Evolutionary conservation across 1,140 invertebrate genomes (phyloP).

Genomic region (Meloidogyne floridensis): DNA sequence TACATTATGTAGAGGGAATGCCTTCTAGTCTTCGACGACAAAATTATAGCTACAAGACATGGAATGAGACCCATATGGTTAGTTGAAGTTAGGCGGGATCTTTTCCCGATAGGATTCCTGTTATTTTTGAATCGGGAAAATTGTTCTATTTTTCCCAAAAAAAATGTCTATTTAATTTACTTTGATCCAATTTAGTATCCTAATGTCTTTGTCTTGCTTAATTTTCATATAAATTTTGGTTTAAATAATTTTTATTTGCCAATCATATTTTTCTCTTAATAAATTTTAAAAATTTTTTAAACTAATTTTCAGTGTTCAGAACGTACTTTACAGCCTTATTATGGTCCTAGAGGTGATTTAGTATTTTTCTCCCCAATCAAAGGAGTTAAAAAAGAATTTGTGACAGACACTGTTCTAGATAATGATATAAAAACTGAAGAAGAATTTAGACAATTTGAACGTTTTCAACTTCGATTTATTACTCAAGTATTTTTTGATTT

Average conservation of each 20-base stretch:
- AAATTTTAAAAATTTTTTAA: conserved; percentile 10
- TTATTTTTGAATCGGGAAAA: too few relatives aligned
- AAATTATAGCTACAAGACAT: background rate
- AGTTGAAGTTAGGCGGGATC: background rate
- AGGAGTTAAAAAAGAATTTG: conserved; percentile 19
- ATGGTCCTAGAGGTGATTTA: conserved; percentile 28
- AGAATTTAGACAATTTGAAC: conserved; percentile 27
- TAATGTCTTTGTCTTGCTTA: too few relatives aligned
- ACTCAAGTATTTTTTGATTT: conserved; percentile 16
- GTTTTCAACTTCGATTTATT: conserved; percentile 36
- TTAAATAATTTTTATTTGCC: too few relatives aligned
- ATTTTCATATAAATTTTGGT: background rate
- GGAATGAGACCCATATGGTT: background rate
- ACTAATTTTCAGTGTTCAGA: conserved; percentile 34
- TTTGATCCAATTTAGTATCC: too few relatives aligned
- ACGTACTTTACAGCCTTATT: conserved; percentile 36
- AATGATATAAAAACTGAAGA: conserved; percentile 19
- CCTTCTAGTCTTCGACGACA: conserved; percentile 17
- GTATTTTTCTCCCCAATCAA: conserved; percentile 35
- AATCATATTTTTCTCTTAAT: too few relatives aligned
- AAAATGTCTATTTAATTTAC: too few relatives aligned
- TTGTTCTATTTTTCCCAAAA: too few relatives aligned
- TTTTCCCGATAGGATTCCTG: too few relatives aligned
- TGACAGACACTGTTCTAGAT: conserved; percentile 28
- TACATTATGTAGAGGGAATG: conserved; percentile 27